These are phyloP conservation scores for Ochropacha duplaris DNA, from an alignment of 2,888 invertebrate genomes.

Conservation along the genomic window DNA sequence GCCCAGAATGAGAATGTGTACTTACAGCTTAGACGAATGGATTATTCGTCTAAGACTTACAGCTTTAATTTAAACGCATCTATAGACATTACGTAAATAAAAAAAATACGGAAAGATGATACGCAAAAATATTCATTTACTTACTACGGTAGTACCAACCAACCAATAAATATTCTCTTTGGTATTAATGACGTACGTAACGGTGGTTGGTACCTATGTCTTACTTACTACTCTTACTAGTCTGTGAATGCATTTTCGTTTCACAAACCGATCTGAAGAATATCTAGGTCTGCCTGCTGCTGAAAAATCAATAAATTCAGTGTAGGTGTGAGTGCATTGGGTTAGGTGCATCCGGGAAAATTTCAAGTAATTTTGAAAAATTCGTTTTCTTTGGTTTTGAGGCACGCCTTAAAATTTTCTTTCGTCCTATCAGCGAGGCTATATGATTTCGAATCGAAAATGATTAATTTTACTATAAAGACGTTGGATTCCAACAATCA, in stretches of 20 bases:
- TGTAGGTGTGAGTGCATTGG: background rate
- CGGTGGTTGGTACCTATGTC: too few relatives aligned
- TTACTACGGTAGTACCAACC: too few relatives aligned
- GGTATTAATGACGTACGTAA: too few relatives aligned
- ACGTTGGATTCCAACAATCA: slow-evolving; percentile 95
- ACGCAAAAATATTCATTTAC: too few relatives aligned
- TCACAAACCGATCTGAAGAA: background rate
- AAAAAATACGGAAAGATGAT: too few relatives aligned
- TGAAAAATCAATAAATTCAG: slow-evolving; percentile 2
- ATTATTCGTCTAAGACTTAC: too few relatives aligned
- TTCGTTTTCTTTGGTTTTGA: slow-evolving; percentile 22
- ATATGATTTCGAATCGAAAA: slow-evolving; percentile 61
- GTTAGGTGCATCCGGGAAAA: background rate
- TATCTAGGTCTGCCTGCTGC: slow-evolving; percentile 6
- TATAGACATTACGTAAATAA: too few relatives aligned
- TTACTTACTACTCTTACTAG: too few relatives aligned
- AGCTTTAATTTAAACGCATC: too few relatives aligned
- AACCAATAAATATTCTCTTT: too few relatives aligned
- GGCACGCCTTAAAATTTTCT: slow-evolving; percentile 29
- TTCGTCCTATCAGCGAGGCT: slow-evolving; percentile 11
- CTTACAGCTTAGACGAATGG: too few relatives aligned
- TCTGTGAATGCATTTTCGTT: background rate
- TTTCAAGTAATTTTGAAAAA: background rate
- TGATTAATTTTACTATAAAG: slow-evolving; percentile 94
- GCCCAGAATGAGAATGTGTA: too few relatives aligned